Evolutionary conservation across 2,888 invertebrate genomes (phyloP), one percentile per base, ranked within the genome.

Genomic region (Aspidapion aeneum): DNA sequence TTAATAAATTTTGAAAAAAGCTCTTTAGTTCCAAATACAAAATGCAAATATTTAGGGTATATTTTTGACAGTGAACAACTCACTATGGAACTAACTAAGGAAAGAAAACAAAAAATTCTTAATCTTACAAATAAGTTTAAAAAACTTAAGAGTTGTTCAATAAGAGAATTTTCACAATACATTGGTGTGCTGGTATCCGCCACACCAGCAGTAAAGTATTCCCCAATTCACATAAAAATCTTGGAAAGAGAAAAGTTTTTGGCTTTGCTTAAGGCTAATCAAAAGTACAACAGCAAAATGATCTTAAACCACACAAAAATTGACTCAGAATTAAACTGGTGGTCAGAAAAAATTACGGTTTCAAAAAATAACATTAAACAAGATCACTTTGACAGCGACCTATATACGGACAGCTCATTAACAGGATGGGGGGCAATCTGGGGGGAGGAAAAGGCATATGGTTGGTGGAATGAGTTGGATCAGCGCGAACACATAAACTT

Each of bases 1-100:
- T 57, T 70, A 35, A 64, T 70, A 19, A 70, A 70, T 62, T 48
- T n/a, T 18, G 58, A 68, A 54, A 70, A 70, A 60, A 64, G 68
- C 22, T 19, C 18, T 18, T 50, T 66, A 18, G 48, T 22, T 1
- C 69, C 66, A 48, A 22, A 18, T n/a, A 60, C 51, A 51, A 48
- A 55, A 18, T 50, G 63, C 54, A 61, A 63, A 64, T 69, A 56
- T 55, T 68, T 69, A 51, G 66, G 66, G 22, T 66, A 66, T 35
- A 49, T 63, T 51, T 62, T 68, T 57, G 62, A 69, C 50, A 35
- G 35, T 12, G 12, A 35, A 7, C 35, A 35, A 35, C 35, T 35
- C 3, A 35, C 35, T 12, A 35, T 35, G 12, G 35, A 35, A 12
- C 12, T 35, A 35, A 35, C 35, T 7, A 7, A 12, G 35, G 35